A percentile compares a stretch with the other conserved stretches of the same genome.
These are phyloP conservation scores for Patella caerulea DNA, from an alignment of 2,888 invertebrate genomes.

Conservation along the genomic window DNA sequence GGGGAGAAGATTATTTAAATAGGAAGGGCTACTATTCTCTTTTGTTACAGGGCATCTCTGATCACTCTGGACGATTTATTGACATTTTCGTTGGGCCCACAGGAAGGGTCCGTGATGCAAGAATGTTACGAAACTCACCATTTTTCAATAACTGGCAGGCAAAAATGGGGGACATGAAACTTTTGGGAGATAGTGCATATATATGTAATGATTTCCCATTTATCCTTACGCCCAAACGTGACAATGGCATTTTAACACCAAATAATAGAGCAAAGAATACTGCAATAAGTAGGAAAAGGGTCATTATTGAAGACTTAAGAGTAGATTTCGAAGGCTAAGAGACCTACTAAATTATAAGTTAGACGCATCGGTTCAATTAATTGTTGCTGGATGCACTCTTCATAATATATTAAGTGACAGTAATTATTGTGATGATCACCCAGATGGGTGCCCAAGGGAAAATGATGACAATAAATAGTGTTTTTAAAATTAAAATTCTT, in stretches of 20 bases:
- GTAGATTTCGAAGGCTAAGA: conserved; percentile 12
- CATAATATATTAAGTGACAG: background rate
- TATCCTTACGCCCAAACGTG: conserved; percentile 20
- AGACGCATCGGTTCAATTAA: background rate
- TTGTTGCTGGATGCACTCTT: background rate
- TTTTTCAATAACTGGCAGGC: conserved; percentile 10
- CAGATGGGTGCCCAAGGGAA: conserved; percentile 3
- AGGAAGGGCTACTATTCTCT: conserved; percentile 28
- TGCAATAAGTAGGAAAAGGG: conserved; percentile 24
- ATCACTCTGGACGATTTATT: conserved; percentile 23
- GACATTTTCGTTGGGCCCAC: conserved; percentile 25
- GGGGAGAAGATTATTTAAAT: conserved; percentile 28
- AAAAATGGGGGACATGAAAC: conserved; percentile 13
- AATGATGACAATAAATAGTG: background rate
- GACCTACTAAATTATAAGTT: conserved; percentile 6
- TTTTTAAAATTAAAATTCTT: background rate
- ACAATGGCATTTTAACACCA: conserved; percentile 15
- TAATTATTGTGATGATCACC: background rate
- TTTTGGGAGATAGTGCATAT: conserved; percentile 23
- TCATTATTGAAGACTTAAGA: conserved; percentile 27
- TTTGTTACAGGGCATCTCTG: conserved; percentile 24
- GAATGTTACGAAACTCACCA: conserved; percentile 23
- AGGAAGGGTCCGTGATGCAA: conserved; percentile 25
- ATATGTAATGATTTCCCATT: conserved; percentile 26
- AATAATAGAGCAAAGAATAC: conserved; percentile 25